phyloP scores from a whole-genome alignment of 2,797 vertebrate genomes.

The Eptatretus atami region DNA sequence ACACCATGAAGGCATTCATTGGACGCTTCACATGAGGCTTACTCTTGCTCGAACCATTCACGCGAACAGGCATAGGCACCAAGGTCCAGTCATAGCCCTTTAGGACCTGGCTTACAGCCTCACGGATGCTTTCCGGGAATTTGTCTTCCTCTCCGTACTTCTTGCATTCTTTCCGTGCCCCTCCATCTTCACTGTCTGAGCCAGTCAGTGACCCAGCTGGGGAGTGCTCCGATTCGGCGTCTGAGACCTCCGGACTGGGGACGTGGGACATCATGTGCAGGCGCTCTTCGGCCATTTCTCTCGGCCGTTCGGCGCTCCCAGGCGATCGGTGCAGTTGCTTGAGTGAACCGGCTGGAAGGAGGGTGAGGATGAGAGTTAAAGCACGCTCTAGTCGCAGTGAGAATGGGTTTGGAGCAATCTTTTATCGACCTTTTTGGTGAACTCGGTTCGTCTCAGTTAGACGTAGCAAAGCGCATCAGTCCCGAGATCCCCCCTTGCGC shows the following conservation, averaged over 20 bases:
- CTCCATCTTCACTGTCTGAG: slow-evolving; percentile 40
- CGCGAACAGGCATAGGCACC: slow-evolving; percentile 76
- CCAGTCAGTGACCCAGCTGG: slow-evolving; percentile 65
- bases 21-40: slow-evolving; percentile 62
- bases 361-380: no score
- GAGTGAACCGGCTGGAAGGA: no score
- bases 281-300: slow-evolving; percentile 15
- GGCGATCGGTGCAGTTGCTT: no score
- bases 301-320: no score
- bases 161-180: slow-evolving; percentile 25
- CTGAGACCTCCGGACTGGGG: slow-evolving; percentile 79
- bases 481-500: no score
- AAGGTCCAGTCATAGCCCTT: slow-evolving; percentile 96
- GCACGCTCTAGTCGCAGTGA: no score
- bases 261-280: slow-evolving; percentile 75
- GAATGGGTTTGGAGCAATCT: no score
- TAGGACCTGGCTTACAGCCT: slow-evolving; percentile 76
- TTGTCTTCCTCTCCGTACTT: slow-evolving; percentile 63
- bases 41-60: slow-evolving; percentile 59
- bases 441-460: no score
- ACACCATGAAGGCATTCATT: slow-evolving; percentile 64
- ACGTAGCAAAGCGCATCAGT: no score
- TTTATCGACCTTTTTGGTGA: no score
- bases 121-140: slow-evolving; percentile 72
- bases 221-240: slow-evolving; percentile 49